Evolutionary conservation across 92 coral and sea anemone species (phyloP).

Genomic region (Zoanthus sociatus): DNA sequence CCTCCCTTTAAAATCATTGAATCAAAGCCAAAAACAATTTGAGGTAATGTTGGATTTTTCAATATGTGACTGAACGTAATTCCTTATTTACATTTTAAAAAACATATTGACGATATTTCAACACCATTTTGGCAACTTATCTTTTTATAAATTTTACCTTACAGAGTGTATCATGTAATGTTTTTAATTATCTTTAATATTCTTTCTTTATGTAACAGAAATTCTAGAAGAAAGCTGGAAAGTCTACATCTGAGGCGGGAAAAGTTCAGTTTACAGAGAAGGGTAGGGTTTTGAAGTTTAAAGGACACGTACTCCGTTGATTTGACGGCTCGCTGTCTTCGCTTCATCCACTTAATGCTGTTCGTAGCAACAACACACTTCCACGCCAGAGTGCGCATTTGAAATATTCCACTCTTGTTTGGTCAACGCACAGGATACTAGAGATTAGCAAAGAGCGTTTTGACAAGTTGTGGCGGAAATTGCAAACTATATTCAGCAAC

Average conservation of each 20-base stretch:
- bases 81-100: neutral
- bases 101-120: neutral
- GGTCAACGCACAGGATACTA: neutral
- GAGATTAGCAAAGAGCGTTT: neutral
- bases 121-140: neutral
- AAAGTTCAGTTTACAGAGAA: neutral
- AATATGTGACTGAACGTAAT: neutral
- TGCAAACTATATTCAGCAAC: neutral
- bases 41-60: neutral
- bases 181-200: conserved; percentile 23
- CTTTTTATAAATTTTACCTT: conserved; percentile 18
- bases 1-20: neutral
- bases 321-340: neutral
- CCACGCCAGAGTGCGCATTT: conserved; percentile 34
- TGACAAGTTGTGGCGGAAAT: conserved; percentile 22
- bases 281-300: neutral
- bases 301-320: neutral
- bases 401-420: neutral
- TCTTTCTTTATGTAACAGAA: conserved; percentile 1
- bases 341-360: neutral
- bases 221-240: neutral
- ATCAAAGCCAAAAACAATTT: neutral
- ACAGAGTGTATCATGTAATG: neutral
- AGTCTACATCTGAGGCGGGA: neutral
- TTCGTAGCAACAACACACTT: neutral